Base-by-base conservation (phyloP, 2,797 vertebrate genomes). In the Cichlasoma orientale region DNA sequence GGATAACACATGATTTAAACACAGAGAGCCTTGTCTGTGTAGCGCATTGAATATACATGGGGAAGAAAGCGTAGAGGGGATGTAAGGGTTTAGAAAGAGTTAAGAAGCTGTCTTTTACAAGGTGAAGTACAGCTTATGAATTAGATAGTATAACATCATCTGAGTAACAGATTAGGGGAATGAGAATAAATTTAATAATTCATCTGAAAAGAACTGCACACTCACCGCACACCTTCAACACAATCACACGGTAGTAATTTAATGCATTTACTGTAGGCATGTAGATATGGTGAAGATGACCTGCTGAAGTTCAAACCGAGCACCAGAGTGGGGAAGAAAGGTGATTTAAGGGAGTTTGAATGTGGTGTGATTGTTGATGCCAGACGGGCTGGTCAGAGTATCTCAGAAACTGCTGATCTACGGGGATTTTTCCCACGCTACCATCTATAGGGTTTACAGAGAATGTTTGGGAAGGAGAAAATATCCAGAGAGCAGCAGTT, bases 1-100 rank as follows among this genome's bases (percentile, higher is more conserved):
- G 69, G 59, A 84, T 84, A 88, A 90, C 73, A 54, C 71, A 75
- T 79, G 86, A 88, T 88, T 91, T 56, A 79, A 33, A 44, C 33
- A 21, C 70, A 50, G 61, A 78, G 82, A 78, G 79, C 41, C 68
- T 74, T 47, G 59, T 78, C 13, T 29, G 16, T 68, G 61, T 68
- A 68, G 41, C 41, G 19, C 41, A 68, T 50, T 29, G 58, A 80
- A 82, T 78, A 72, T 79, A 85, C 72, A 81, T 79, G 53, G 74
- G 7, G 33, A 52, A 57, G 53, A 58, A 72, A 57, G 56, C 38
- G 7, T 38, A 66, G 76, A 50, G 41, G 1, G 25, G 5, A 68
- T 68, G 25, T 50, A 68, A 68, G 41, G 16, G 18, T 68, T 68
- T 68, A n/a, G 25, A 68, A 61, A 53, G 38, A 79, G 79, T 86